Base-by-base conservation (phyloP, 1,140 invertebrate genomes). In the Notospermus geniculatus region DNA sequence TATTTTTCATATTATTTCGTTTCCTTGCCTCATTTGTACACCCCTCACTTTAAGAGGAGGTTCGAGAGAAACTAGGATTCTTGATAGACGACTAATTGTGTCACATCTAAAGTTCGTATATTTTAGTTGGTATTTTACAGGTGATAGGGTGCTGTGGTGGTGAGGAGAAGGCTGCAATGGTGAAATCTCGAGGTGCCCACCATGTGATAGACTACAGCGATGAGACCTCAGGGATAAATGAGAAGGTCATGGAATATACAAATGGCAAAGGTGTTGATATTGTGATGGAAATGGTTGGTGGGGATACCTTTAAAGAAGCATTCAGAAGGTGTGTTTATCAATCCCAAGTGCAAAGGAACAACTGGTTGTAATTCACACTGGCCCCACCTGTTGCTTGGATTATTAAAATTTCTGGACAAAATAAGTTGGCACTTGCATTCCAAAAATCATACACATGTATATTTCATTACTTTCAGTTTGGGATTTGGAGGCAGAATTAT, bases 111-210 rank as follows among this genome's bases (percentile, higher is more conserved):
- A 43, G 19, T 13, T 43, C 19, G 19, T 13, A 43, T 43, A 13
- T 19, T 43, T 11, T 43, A 19, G 9, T 36, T 41, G 55, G 23
- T 57, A 32, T 15, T 53, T 45, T 56, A 19, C 36, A 88, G 85
- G 86, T 87, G 2, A 86, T 88, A 67, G 86, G 80, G 29, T 81
- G 87, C 13, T 86, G 85, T 64, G 80, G 81, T 17, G 80, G 83
- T 0, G 84, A 86, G 71, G 83, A 86, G 39, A 84, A 84, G 67
- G 81, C 84, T 9, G 66, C 75, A 19, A 64, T 84, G 30, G 80
- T 87, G 23, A 70, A 85, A 45, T 79, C 85, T 11, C 85, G 84
- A 75, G 87, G 87, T 43, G 87, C 86, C 0, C n/a, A 57, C n/a
- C 46, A 71, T 41, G 59, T 66, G 17, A 71, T 73, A 32, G 68